These are phyloP conservation scores for Brachystomella parvula DNA, from an alignment of 1,140 invertebrate species.

Conservation along the genomic window DNA sequence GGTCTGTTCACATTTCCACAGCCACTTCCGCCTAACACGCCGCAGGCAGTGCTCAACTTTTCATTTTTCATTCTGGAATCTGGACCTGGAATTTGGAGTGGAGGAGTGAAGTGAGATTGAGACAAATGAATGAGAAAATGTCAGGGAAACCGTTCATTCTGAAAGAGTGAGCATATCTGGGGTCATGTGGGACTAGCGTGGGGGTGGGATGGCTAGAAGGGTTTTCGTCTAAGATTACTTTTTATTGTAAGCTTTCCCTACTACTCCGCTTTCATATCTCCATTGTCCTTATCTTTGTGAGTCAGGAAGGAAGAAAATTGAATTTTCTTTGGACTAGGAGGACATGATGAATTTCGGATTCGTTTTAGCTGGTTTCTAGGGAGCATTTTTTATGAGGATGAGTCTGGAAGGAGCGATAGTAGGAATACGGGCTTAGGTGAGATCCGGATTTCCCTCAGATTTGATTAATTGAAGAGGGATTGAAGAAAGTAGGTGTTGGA, in stretches of 20 bases:
- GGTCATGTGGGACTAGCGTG: not conserved
- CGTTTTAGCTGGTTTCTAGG: not conserved
- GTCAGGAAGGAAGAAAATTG: not conserved
- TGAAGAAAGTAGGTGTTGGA: not conserved
- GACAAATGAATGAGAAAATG: not conserved
- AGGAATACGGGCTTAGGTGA: not conserved
- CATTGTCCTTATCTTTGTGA: constrained; percentile 1
- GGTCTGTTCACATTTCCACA: not conserved
- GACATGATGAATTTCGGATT: not conserved
- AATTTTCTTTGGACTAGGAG: not conserved
- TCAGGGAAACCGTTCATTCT: not conserved
- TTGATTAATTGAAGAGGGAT: not conserved
- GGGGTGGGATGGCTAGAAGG: not conserved
- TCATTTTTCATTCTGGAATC: not conserved
- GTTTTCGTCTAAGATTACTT: not conserved
- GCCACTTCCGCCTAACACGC: too few relatives aligned
- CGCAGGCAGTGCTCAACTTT: too few relatives aligned
- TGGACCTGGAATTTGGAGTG: not conserved
- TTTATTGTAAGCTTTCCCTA: not conserved
- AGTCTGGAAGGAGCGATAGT: not conserved
- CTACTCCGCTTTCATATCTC: not conserved
- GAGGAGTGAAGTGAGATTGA: not conserved
- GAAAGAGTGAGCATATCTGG: not conserved
- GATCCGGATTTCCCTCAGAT: not conserved
- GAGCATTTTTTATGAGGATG: not conserved